A percentile compares a stretch with the other conserved stretches of the same genome.
These are phyloP conservation scores for Ancistrus triradiatus DNA, from an alignment of 2,113 vertebrate species.

Conservation along the genomic window DNA sequence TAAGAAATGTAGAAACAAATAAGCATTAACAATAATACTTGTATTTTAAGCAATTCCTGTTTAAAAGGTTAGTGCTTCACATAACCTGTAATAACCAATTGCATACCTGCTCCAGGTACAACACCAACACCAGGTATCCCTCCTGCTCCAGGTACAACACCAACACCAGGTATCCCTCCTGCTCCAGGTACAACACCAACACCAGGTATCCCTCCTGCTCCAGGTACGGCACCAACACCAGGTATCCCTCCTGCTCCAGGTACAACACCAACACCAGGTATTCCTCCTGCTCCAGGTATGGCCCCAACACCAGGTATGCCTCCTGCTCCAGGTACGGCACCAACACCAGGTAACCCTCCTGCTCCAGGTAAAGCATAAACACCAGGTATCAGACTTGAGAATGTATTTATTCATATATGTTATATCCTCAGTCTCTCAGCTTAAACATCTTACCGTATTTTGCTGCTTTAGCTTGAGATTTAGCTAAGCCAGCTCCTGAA, in stretches of 20 bases:
- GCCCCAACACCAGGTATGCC: slow-evolving; percentile 20
- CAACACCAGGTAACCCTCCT: slow-evolving; percentile 26
- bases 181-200: slow-evolving; percentile 8
- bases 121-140: slow-evolving; percentile 23
- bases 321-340: slow-evolving; percentile 24
- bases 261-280: slow-evolving; percentile 18
- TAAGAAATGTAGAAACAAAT: not conserved
- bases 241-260: slow-evolving; percentile 24
- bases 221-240: slow-evolving; percentile 24
- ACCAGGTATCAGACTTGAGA: too few relatives aligned
- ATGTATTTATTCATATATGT: too few relatives aligned
- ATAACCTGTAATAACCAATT: not conserved
- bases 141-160: too few relatives aligned
- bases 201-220: slow-evolving; percentile 17
- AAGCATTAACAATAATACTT: not conserved
- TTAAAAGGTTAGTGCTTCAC: not conserved
- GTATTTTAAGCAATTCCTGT: too few relatives aligned
- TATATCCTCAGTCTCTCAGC: not conserved
- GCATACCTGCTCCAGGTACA: slow-evolving; percentile 12
- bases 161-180: slow-evolving; percentile 7
- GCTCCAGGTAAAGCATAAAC: too few relatives aligned
- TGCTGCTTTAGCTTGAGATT: slow-evolving; percentile 50
- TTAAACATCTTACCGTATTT: slow-evolving; percentile 48
- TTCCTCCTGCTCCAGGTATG: slow-evolving; percentile 6
- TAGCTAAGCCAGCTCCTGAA: slow-evolving; percentile 29